These are phyloP conservation scores for Protosalanx chinensis DNA, from an alignment of 2,797 vertebrate species.

Conservation along the genomic window DNA sequence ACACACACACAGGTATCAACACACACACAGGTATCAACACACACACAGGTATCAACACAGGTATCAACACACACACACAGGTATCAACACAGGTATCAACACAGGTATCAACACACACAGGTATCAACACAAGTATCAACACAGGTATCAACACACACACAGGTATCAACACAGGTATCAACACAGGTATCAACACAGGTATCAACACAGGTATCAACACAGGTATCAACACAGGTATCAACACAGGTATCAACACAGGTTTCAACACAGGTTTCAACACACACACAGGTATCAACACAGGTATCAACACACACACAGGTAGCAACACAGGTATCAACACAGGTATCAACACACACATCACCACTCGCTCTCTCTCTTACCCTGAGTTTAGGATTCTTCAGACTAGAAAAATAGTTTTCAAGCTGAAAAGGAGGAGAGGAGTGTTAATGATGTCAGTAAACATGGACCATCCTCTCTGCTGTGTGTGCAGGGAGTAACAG, in stretches of 20 bases:
- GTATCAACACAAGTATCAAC: no score
- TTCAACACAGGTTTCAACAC: no score
- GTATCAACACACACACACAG: constrained; percentile 9
- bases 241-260: no score
- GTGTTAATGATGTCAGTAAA: background rate
- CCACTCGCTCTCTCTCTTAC: constrained; percentile 74
- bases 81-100: background rate
- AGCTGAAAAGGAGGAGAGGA: constrained; percentile 74
- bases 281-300: background rate
- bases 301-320: background rate
- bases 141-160: constrained; percentile 19
- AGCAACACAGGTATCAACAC: no score
- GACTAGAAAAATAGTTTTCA: constrained; percentile 99
- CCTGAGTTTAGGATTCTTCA: constrained; percentile 99
- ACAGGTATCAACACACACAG: background rate
- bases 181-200: no score
- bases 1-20: background rate
- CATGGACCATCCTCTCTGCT: background rate
- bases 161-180: background rate
- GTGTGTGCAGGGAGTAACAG: background rate
- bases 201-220: no score
- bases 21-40: no score
- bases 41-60: background rate
- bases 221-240: no score
- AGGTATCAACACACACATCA: background rate